A percentile compares a stretch with the other conserved stretches of the same genome.
Evolutionary conservation across 1,140 invertebrate species (phyloP).

Genomic region (Catajapyx aquilonaris): DNA sequence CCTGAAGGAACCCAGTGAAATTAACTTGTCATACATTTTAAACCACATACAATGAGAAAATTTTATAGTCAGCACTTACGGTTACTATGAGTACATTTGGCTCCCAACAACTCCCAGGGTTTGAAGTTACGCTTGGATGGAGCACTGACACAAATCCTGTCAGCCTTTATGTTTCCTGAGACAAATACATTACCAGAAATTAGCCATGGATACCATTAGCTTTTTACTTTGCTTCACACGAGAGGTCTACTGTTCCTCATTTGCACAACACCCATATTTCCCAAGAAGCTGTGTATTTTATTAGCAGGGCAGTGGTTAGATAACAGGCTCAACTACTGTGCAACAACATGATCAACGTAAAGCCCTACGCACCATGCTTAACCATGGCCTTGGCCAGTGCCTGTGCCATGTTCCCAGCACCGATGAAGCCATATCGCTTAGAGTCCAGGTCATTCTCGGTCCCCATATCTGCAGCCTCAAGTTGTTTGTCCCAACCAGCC

Average conservation of each 20-base stretch:
- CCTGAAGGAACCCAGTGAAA: no score
- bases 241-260: no score
- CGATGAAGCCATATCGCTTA: conserved; percentile 93
- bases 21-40: no score
- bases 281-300: background rate
- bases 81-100: conserved; percentile 35
- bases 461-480: no score
- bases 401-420: conserved; percentile 84
- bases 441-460: no score
- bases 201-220: background rate
- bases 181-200: conserved; percentile 15
- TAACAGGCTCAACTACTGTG: no score
- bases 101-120: conserved; percentile 38
- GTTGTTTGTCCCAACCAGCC: no score
- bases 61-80: background rate
- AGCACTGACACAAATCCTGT: conserved; percentile 41
- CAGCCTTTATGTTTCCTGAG: conserved; percentile 29
- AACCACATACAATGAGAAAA: no score
- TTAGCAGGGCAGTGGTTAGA: no score
- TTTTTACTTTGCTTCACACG: conserved; percentile 34
- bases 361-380: background rate
- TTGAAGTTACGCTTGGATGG: conserved; percentile 36
- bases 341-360: background rate
- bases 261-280: background rate
- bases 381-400: conserved; percentile 21